Conservation (phyloP, 1,140 invertebrate genomes). For the Gonioctena quinquepunctata region DNA sequence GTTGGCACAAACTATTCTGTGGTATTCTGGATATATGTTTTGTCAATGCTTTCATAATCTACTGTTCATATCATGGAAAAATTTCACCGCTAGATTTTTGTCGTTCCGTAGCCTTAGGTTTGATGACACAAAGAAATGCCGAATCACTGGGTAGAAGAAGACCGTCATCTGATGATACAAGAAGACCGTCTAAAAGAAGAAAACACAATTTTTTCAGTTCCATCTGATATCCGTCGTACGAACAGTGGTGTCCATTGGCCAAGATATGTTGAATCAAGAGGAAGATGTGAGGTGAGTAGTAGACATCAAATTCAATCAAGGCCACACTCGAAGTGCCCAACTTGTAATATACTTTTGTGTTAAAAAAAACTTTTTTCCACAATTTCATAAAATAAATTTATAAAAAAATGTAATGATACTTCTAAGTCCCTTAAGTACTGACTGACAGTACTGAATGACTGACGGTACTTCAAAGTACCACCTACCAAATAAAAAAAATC, state of each 20-base stretch:
- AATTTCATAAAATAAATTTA: no score
- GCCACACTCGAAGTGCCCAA: neutral
- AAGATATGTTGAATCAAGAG: neutral
- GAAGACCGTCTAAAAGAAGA: neutral
- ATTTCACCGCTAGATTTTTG: neutral
- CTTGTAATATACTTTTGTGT: no score
- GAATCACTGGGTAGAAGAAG: neutral
- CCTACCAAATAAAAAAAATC: no score
- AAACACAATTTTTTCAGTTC: neutral
- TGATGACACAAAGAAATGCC: no score
- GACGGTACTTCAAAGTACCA: no score
- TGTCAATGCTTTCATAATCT: neutral
- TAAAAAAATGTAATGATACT: no score
- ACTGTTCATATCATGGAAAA: neutral
- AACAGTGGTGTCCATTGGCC: neutral
- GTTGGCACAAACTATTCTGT: neutral
- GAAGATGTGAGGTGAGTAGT: neutral
- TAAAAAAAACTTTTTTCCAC: no score
- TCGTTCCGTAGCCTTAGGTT: no score
- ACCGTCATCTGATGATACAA: neutral
- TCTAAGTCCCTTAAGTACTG: no score
- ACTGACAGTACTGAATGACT: no score
- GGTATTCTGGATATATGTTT: neutral
- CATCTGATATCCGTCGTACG: neutral
- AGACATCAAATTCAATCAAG: neutral